Base-by-base conservation (phyloP, 2,113 vertebrate genomes). In the Isurus oxyrinchus region DNA sequence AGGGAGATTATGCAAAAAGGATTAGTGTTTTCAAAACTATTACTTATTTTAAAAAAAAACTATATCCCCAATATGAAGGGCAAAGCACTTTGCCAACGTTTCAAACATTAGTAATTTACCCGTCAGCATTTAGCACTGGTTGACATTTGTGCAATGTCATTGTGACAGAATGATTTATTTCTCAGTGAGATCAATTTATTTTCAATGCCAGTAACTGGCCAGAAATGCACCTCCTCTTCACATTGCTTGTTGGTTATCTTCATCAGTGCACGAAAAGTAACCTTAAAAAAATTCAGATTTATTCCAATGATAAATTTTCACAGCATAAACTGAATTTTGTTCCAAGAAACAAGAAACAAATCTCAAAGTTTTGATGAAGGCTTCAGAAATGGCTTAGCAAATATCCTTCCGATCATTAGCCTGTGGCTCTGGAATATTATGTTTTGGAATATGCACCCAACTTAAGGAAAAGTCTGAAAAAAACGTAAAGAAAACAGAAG, bases 81-180 rank as follows among this genome's bases (percentile, higher is more conserved):
- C 13, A n/a, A 72, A 95, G 23, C 44, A 1, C 25, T 53, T 95
- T 95, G 44, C 25, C 66, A 49, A 53, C 31, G 66, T 72, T 95
- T 72, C 67, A 95, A 69, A 53, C 19, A 49, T 53, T 49, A 69
- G 66, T 55, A 76, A 55, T 27, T 95, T 95, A 14, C 44, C 67
- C 8, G 44, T 72, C 94, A 55, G 94, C 94, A 95, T 55, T 72
- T 53, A 95, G 23, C 13, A 95, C 94, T 44, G 57, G 44, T 95
- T 72, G 94, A 72, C 66, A 95, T 72, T 72, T 95, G 66, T 95
- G 66, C 66, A 55, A 27, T 72, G 94, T 95, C 94, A 95, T 66
- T 40, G 5, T 69, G 63, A 27, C 11, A 49, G 40, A 69, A 69
- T 61, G 63, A 95, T 95, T 49, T 95, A 95, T 95, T 95, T 69